Evolutionary conservation across 2,113 vertebrate species (phyloP).

Genomic region (Octodon degus): DNA sequence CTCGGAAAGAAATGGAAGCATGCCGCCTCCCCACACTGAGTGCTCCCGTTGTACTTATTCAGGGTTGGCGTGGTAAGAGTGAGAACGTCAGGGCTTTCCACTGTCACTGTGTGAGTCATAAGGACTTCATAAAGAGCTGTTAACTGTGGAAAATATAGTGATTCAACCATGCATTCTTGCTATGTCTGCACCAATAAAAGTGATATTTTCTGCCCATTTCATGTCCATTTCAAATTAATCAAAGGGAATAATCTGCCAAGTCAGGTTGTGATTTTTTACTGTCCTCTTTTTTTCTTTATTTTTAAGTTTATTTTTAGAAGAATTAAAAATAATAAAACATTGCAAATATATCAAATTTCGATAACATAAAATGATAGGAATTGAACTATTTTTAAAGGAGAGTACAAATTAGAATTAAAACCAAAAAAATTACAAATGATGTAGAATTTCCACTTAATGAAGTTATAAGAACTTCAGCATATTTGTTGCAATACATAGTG

Average conservation of each 20-base stretch:
- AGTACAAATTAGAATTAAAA: no score
- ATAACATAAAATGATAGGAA: no score
- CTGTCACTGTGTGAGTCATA: not conserved
- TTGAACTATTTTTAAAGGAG: no score
- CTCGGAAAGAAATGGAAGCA: not conserved
- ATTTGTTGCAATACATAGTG: no score
- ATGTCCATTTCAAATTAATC: not conserved
- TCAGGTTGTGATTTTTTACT: not conserved
- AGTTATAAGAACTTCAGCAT: no score
- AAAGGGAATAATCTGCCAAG: not conserved
- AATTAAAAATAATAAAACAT: no score
- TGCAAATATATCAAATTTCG: no score
- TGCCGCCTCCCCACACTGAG: not conserved
- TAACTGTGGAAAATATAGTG: not conserved
- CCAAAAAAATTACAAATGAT: no score
- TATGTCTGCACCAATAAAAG: not conserved
- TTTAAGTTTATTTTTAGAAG: no score
- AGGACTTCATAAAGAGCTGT: not conserved
- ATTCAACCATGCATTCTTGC: not conserved
- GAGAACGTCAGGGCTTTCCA: not conserved
- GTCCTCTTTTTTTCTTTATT: not conserved
- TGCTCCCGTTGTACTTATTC: not conserved
- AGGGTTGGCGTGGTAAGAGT: not conserved
- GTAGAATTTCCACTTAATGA: no score
- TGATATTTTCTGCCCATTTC: not conserved